A percentile compares a stretch with the other conserved stretches of the same genome.
These are phyloP conservation scores for Xanthia togata DNA, from an alignment of 2,888 invertebrate species.

Conservation along the genomic window DNA sequence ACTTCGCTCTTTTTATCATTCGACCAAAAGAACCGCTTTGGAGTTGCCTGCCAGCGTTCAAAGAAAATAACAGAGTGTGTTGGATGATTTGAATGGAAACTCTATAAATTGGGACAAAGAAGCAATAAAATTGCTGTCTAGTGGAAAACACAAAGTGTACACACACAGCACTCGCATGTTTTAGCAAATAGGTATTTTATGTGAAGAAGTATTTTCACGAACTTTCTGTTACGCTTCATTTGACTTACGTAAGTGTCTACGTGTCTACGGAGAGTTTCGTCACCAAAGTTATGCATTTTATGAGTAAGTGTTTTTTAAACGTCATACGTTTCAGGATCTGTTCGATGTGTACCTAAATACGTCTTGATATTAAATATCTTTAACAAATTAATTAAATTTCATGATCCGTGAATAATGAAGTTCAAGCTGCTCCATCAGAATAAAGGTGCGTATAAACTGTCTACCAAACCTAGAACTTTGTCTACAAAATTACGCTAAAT, in stretches of 20 bases:
- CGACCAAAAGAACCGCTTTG: constrained; percentile 34
- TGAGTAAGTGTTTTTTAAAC: background rate
- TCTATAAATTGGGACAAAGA: constrained; percentile 51
- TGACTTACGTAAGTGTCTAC: constrained; percentile 17
- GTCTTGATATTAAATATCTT: background rate
- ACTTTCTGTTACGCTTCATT: constrained; percentile 39
- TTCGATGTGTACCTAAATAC: background rate
- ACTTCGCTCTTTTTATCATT: constrained; percentile 30
- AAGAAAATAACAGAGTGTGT: constrained; percentile 50
- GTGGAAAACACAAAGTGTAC: constrained; percentile 38
- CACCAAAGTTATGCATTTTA: background rate
- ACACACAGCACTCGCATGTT: constrained; percentile 28
- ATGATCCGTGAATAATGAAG: background rate
- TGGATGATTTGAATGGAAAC: constrained; percentile 50
- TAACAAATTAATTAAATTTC: background rate
- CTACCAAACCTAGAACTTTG: constrained; percentile 12
- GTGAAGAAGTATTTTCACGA: constrained; percentile 25
- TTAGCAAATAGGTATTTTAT: constrained; percentile 37
- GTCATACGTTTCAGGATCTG: background rate
- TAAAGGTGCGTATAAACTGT: background rate
- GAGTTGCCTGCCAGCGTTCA: constrained; percentile 21
- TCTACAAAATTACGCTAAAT: constrained; percentile 7
- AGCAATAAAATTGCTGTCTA: constrained; percentile 39
- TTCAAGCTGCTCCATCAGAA: background rate
- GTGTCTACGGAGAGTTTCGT: background rate